A percentile compares a stretch with the other conserved stretches of the same genome.
Conservation (phyloP, 92 coral and sea anemone genomes). For the Palythoa caribaeorum region DNA sequence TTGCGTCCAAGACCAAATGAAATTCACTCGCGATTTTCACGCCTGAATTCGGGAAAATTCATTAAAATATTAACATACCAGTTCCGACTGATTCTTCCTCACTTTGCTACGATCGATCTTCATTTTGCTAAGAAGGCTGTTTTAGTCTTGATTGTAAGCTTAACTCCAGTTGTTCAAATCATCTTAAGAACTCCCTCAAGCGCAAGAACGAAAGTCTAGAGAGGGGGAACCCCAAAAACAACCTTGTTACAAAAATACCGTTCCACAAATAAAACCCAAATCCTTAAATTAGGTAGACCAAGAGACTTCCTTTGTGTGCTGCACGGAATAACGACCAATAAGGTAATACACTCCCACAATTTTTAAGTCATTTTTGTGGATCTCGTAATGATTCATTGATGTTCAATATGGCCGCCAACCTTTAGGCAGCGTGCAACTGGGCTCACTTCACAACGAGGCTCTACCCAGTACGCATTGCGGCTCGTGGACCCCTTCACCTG, state of each 20-base stretch:
- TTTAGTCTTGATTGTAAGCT: background rate
- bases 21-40: background rate
- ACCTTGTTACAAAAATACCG: too few relatives aligned
- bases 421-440: slow-evolving; percentile 78
- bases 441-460: slow-evolving; percentile 74
- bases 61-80: slow-evolving; percentile 67
- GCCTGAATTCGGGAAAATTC: background rate
- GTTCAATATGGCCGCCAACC: slow-evolving; percentile 88
- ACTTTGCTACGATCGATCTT: slow-evolving; percentile 98
- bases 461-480: slow-evolving; percentile 30
- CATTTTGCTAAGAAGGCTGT: slow-evolving; percentile 64
- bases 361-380: slow-evolving; percentile 23
- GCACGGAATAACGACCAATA: background rate
- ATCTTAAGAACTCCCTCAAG: slow-evolving; percentile 14
- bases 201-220: too few relatives aligned
- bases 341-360: slow-evolving; percentile 13
- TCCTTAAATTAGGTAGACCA: background rate
- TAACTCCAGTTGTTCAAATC: slow-evolving; percentile 7
- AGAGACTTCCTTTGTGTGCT: background rate
- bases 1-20: background rate
- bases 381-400: slow-evolving; percentile 56
- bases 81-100: slow-evolving; percentile 95
- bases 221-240: too few relatives aligned
- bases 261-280: background rate
- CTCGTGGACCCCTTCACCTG: too few relatives aligned